These are phyloP conservation scores for Epizoanthus ramosus DNA, from an alignment of 92 coral and sea anemone genomes.

Conservation along the genomic window DNA sequence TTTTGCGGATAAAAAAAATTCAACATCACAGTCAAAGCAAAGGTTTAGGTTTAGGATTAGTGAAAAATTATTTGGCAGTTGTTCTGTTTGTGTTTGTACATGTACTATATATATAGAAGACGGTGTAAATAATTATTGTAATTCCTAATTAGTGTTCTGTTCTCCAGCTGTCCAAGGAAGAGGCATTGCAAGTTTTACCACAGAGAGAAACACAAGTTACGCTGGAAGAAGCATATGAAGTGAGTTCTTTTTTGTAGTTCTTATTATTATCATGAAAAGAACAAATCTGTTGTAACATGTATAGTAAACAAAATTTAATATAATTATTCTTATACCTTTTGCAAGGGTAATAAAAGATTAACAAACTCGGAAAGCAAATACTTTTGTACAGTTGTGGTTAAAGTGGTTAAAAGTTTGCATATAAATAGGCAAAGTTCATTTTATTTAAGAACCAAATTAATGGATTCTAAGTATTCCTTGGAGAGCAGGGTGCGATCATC, in stretches of 20 bases:
- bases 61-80: too few species aligned
- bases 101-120: neutral
- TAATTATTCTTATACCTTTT: too few species aligned
- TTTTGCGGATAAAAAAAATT: neutral
- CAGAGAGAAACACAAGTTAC: constrained; percentile 70
- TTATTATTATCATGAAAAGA: neutral
- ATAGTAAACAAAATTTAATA: too few species aligned
- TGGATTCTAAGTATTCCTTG: too few species aligned
- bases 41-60: neutral
- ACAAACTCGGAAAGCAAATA: too few species aligned
- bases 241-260: constrained; percentile 29
- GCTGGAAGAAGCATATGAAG: constrained; percentile 86
- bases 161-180: constrained; percentile 82
- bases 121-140: neutral
- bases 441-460: too few species aligned
- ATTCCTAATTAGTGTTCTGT: neutral
- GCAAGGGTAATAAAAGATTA: too few species aligned
- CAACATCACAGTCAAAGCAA: neutral
- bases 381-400: too few species aligned
- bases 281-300: neutral
- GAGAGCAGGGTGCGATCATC: too few species aligned
- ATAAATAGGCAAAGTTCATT: too few species aligned
- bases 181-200: constrained; percentile 81
- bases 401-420: too few species aligned
- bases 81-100: neutral